Evolutionary conservation across 2,888 invertebrate species (phyloP).

Genomic region (Drosophila vallismaia): DNA sequence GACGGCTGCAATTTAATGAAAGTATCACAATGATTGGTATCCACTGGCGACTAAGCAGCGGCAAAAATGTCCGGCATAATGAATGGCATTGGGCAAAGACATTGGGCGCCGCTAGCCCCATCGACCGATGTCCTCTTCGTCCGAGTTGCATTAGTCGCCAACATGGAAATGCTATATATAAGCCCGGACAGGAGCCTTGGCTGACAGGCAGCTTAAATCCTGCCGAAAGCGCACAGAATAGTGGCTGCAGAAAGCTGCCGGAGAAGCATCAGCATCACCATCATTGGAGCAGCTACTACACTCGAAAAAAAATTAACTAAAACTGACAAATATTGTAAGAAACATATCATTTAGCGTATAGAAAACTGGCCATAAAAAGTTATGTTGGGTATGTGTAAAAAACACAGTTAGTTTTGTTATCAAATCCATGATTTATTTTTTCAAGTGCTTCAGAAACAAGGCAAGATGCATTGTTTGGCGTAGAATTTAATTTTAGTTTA

Average conservation of each 20-base stretch:
- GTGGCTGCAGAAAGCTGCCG: constrained; percentile 22
- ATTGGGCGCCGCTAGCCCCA: constrained; percentile 65
- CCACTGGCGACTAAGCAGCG: constrained; percentile 74
- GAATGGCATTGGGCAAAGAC: constrained; percentile 76
- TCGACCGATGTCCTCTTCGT: constrained; percentile 31
- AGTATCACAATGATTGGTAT: constrained; percentile 81
- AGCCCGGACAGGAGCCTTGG: constrained; percentile 56
- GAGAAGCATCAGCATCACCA: constrained; percentile 34
- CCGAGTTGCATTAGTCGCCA: constrained; percentile 78
- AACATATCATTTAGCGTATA: no score
- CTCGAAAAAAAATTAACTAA: not conserved
- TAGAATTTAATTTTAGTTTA: constrained; percentile 80
- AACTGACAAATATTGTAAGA: no score
- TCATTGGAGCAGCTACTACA: constrained; percentile 4
- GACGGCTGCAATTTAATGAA: constrained; percentile 70
- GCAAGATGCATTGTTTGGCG: constrained; percentile 79
- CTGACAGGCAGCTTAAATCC: constrained; percentile 80
- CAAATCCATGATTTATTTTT: not conserved
- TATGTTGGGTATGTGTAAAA: no score
- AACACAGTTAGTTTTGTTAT: no score
- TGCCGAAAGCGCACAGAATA: constrained; percentile 63
- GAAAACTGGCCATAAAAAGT: no score
- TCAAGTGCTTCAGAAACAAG: constrained; percentile 21
- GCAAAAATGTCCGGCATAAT: constrained; percentile 72
- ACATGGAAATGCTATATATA: constrained; percentile 77